Conservation (phyloP, 2,113 vertebrate genomes). For the Calyptomena viridis region DNA sequence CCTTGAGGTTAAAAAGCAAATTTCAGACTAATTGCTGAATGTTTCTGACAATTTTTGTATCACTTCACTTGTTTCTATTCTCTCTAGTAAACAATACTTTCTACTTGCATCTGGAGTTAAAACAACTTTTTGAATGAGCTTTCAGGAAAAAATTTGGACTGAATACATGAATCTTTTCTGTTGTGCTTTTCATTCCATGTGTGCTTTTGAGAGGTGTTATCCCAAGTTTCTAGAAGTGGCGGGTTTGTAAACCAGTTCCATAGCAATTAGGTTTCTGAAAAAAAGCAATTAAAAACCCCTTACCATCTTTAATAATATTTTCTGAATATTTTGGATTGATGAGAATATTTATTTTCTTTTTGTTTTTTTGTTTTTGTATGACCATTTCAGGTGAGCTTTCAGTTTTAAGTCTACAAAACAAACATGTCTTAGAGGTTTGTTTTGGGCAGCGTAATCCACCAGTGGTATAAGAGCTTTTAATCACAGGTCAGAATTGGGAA, state of each 20-base stretch:
- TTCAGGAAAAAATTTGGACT: neutral
- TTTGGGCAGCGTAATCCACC: neutral
- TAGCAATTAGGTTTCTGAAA: neutral
- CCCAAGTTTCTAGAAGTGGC: neutral
- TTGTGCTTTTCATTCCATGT: neutral
- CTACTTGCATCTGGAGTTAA: neutral
- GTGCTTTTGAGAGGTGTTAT: neutral
- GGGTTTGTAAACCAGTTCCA: neutral
- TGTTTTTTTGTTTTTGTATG: too few species aligned
- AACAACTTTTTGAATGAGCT: neutral
- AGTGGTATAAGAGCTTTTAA: neutral
- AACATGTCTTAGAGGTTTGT: neutral
- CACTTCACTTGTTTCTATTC: neutral
- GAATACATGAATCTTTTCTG: neutral
- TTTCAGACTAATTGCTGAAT: constrained; percentile 48
- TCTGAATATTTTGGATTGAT: neutral
- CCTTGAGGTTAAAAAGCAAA: constrained; percentile 31
- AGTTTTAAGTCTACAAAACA: neutral
- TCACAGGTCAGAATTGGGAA: neutral
- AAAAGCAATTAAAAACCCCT: neutral
- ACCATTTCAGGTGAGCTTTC: neutral
- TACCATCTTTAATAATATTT: neutral
- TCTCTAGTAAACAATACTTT: neutral
- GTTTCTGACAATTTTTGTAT: constrained; percentile 28
- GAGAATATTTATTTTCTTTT: neutral